Evolutionary conservation across 2,113 vertebrate species (phyloP).

Genomic region (Apistogramma diplotaenia): DNA sequence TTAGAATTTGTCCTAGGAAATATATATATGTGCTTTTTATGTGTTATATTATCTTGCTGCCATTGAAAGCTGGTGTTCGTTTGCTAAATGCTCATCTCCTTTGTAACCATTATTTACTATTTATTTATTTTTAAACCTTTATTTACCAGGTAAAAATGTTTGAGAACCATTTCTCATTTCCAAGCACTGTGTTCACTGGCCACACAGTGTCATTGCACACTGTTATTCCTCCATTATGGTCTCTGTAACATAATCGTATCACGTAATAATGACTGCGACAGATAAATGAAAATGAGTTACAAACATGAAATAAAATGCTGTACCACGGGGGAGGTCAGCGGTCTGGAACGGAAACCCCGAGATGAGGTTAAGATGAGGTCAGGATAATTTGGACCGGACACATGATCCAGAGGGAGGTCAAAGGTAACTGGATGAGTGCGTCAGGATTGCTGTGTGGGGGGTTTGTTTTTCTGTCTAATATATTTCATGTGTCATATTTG

Average conservation of each 20-base stretch:
- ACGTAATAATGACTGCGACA: conserved; percentile 38
- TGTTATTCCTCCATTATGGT: background rate
- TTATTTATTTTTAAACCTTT: too few relatives aligned
- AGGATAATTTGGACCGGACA: conserved; percentile 19
- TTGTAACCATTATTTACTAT: too few relatives aligned
- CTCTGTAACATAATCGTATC: conserved; percentile 30
- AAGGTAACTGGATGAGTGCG: conserved; percentile 51
- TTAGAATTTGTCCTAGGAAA: background rate
- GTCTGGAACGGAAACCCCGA: background rate
- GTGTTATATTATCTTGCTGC: conserved; percentile 17
- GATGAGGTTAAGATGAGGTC: conserved; percentile 36
- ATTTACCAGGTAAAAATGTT: too few relatives aligned
- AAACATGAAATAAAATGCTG: conserved; percentile 44
- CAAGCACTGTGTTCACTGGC: background rate
- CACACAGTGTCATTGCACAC: conserved; percentile 1
- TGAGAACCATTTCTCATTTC: too few relatives aligned
- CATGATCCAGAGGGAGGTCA: conserved; percentile 50
- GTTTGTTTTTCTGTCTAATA: background rate
- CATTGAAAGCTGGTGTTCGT: conserved; percentile 38
- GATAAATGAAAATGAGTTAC: conserved; percentile 26
- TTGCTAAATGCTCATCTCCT: conserved; percentile 23
- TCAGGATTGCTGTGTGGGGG: background rate
- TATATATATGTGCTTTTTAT: background rate
- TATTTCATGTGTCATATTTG: background rate
- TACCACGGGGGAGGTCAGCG: background rate